Conservation (phyloP, 2,797 vertebrate species). For the Aplochiton taeniatus region DNA sequence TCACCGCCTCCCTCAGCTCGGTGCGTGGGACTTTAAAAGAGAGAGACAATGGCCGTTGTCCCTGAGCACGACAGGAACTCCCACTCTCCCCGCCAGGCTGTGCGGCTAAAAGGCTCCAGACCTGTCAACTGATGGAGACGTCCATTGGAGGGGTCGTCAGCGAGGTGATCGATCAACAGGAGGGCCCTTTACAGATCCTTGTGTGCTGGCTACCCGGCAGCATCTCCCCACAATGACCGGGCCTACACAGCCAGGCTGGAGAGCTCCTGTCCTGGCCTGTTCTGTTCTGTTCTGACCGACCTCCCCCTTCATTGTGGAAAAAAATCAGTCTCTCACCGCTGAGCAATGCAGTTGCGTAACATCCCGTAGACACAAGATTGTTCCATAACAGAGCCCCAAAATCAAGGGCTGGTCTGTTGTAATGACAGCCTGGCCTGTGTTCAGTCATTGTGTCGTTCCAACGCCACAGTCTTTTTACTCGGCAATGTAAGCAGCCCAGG, state of each 20-base stretch:
- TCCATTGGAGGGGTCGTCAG: neutral
- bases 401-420: constrained; percentile 4
- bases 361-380: neutral
- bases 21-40: constrained; percentile 15
- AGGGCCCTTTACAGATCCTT: neutral
- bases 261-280: too few relatives aligned
- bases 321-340: too few relatives aligned
- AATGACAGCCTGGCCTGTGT: constrained; percentile 1
- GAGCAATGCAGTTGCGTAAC: neutral
- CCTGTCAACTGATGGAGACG: neutral
- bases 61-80: constrained; percentile 12
- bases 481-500: constrained; percentile 13
- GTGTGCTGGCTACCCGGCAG: neutral
- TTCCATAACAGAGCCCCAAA: neutral
- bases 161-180: neutral
- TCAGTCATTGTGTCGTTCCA: constrained; percentile 20
- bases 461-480: constrained; percentile 15
- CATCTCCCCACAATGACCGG: too few relatives aligned
- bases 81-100: neutral
- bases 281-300: too few relatives aligned
- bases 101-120: neutral
- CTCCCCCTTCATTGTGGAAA: too few relatives aligned
- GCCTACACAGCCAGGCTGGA: too few relatives aligned
- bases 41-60: constrained; percentile 29
- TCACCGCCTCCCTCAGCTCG: too few relatives aligned